phyloP scores from a whole-genome alignment of 2,113 vertebrate genomes.

The Lethenteron reissneri region DNA sequence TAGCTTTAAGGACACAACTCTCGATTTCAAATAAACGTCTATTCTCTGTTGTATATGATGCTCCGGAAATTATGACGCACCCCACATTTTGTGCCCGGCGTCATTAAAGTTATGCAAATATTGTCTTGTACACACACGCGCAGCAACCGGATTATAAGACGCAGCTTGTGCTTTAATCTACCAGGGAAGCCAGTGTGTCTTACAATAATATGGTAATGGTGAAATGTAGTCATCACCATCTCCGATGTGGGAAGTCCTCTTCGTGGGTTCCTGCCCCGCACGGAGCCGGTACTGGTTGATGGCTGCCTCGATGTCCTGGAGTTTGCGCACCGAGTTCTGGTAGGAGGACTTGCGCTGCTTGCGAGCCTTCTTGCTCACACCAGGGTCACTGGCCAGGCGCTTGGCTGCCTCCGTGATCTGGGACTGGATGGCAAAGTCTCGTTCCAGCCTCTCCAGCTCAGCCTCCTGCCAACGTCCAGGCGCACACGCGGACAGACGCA shows the following conservation, averaged over 20 bases:
- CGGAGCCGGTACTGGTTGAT: constrained; percentile 83
- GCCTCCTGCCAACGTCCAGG: constrained; percentile 37
- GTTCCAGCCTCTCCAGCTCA: constrained; percentile 75
- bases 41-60: too few relatives aligned
- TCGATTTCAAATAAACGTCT: too few relatives aligned
- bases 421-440: constrained; percentile 93
- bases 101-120: too few relatives aligned
- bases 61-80: too few relatives aligned
- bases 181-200: too few relatives aligned
- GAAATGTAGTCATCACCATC: constrained; percentile 35
- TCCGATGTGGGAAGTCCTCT: constrained; percentile 83
- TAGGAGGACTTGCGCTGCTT: constrained; percentile 96
- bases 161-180: too few relatives aligned
- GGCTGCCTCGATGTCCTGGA: constrained; percentile 88
- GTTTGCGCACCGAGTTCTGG: constrained; percentile 78
- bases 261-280: constrained; percentile 86
- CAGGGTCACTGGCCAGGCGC: constrained; percentile 70
- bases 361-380: constrained; percentile 63
- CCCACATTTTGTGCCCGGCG: too few relatives aligned
- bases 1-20: too few relatives aligned
- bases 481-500: neutral
- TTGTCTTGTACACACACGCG: too few relatives aligned
- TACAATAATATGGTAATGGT: too few relatives aligned
- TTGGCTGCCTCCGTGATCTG: constrained; percentile 94
- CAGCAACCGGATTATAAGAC: too few relatives aligned